Conservation (phyloP, 2,888 invertebrate species). For the Diarsia mendica region DNA sequence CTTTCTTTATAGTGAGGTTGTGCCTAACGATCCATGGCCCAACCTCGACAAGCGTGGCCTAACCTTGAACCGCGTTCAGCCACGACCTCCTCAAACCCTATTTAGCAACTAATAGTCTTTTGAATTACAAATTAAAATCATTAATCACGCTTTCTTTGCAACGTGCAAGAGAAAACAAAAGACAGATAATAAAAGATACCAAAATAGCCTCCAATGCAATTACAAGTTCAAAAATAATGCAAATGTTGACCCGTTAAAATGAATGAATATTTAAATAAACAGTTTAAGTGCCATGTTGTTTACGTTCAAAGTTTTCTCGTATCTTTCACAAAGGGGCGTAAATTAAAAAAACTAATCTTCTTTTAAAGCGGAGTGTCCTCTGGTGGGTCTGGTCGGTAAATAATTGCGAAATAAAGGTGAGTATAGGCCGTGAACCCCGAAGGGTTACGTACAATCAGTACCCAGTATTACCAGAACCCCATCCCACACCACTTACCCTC, state of each 20-base stretch:
- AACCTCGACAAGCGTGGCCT: neutral
- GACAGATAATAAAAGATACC: neutral
- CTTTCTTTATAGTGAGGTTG: too few species aligned
- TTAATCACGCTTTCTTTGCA: neutral
- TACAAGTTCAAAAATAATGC: slow-evolving; percentile 22
- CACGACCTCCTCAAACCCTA: neutral
- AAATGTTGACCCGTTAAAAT: slow-evolving; percentile 27
- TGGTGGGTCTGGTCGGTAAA: slow-evolving; percentile 43
- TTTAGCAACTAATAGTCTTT: neutral
- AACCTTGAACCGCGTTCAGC: neutral
- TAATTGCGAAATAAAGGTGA: slow-evolving; percentile 64
- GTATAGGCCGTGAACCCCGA: slow-evolving; percentile 41
- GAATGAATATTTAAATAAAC: slow-evolving; percentile 42
- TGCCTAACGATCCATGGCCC: too few species aligned
- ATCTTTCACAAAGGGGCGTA: slow-evolving; percentile 38
- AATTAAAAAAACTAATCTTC: slow-evolving; percentile 58
- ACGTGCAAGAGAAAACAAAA: slow-evolving; percentile 16
- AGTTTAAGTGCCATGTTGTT: slow-evolving; percentile 34
- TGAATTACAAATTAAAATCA: slow-evolving; percentile 1
- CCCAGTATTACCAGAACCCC: too few species aligned
- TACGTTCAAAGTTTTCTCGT: slow-evolving; percentile 31
- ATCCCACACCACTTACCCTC: too few species aligned
- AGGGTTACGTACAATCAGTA: slow-evolving; percentile 14
- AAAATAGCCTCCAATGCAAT: neutral
- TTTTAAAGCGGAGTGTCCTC: slow-evolving; percentile 46